Percentiles rank a stretch among this genome's conserved stretches.
These are phyloP conservation scores for Tokudaia muenninki DNA, from an alignment of 2,797 vertebrate species.

Conservation along the genomic window DNA sequence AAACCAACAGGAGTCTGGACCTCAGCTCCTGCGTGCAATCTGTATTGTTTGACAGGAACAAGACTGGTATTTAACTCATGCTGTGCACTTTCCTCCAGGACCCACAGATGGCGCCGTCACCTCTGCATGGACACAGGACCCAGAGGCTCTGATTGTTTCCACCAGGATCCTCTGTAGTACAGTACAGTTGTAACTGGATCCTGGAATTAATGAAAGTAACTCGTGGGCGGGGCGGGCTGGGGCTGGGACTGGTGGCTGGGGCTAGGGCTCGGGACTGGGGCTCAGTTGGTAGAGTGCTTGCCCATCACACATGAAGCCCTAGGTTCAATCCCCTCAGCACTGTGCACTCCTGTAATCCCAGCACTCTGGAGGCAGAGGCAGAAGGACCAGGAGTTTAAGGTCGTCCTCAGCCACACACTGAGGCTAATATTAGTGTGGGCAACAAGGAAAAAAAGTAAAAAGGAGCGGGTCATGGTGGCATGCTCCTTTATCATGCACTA, in stretches of 20 bases:
- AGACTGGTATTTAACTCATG: not conserved
- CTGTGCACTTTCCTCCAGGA: not conserved
- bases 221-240: not conserved
- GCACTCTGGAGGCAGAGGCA: not conserved
- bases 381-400: not conserved
- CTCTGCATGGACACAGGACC: not conserved
- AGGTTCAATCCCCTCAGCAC: not conserved
- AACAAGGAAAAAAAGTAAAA: not conserved
- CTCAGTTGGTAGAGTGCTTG: not conserved
- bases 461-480: not conserved
- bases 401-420: not conserved
- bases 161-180: not conserved
- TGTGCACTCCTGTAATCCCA: not conserved
- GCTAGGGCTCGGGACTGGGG: not conserved
- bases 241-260: not conserved
- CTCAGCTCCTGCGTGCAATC: not conserved
- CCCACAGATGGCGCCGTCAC: slow-evolving; percentile 54
- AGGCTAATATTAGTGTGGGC: not conserved
- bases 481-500: not conserved
- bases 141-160: not conserved
- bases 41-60: not conserved
- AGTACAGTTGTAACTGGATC: not conserved
- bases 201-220: not conserved
- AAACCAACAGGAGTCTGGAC: not conserved
- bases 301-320: not conserved